Conservation (phyloP, 37 sponge, comb jelly and placozoan genomes). For the Bolinopsis microptera region DNA sequence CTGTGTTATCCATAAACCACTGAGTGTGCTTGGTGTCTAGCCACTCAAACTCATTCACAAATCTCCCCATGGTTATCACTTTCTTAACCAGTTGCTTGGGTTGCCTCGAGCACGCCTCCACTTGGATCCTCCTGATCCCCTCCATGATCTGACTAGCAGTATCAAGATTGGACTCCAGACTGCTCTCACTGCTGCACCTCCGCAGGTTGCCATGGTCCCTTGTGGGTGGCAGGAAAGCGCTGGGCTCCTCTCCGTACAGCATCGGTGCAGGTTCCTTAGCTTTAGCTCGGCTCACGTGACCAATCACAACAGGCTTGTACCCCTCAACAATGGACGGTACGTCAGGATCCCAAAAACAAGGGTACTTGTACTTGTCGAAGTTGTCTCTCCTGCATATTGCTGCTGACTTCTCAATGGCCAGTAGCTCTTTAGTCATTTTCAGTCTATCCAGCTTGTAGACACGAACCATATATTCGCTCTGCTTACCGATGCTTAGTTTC, state of each 20-base stretch:
- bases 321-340: not conserved
- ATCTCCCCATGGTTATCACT: not conserved
- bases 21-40: conserved; percentile 17
- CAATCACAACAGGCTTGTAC: not conserved
- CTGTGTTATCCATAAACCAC: conserved; percentile 62
- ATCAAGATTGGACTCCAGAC: not conserved
- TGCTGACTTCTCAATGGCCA: conserved; percentile 11
- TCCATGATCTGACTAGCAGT: conserved; percentile 12
- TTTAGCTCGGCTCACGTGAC: not conserved
- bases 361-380: conserved; percentile 37
- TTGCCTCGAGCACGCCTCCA: conserved; percentile 34
- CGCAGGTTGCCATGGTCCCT: not conserved
- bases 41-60: conserved; percentile 64
- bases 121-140: conserved; percentile 17
- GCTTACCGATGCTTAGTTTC: not conserved
- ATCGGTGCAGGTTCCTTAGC: not conserved
- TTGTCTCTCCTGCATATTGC: not conserved
- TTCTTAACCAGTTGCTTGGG: conserved; percentile 1
- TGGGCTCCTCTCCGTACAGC: conserved; percentile 53
- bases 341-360: conserved; percentile 44
- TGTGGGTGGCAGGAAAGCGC: not conserved
- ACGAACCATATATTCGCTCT: not conserved
- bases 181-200: not conserved
- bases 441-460: conserved; percentile 29
- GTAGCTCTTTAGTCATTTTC: not conserved